A percentile compares a stretch with the other conserved stretches of the same genome.
These are phyloP conservation scores for Luffia ferchaultella DNA, from an alignment of 2,888 invertebrate genomes.

Conservation along the genomic window DNA sequence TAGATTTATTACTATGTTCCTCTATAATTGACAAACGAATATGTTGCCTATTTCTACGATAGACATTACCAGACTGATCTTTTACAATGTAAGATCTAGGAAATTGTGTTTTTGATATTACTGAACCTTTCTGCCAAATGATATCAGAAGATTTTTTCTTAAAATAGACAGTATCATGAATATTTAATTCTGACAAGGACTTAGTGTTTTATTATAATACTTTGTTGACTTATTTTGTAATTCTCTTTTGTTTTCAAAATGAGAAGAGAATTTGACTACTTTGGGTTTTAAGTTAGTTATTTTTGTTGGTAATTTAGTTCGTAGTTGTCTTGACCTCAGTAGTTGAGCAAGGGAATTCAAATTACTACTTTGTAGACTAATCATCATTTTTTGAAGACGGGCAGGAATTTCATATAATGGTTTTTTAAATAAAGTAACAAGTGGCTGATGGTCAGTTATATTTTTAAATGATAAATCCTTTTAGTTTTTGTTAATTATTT, in stretches of 20 bases:
- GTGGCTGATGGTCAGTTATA: too few species aligned
- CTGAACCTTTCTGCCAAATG: not conserved
- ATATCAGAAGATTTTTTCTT: not conserved
- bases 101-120: not conserved
- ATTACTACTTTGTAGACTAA: too few species aligned
- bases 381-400: too few species aligned
- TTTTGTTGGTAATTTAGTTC: constrained; percentile 1
- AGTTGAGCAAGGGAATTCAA: constrained; percentile 3
- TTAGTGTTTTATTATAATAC: not conserved
- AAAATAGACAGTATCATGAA: not conserved
- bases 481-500: too few species aligned
- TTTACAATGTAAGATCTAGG: not conserved
- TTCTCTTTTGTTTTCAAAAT: not conserved
- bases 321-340: constrained; percentile 2
- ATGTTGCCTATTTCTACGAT: too few species aligned
- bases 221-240: not conserved
- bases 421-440: too few species aligned
- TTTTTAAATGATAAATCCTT: too few species aligned
- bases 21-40: too few species aligned
- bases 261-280: not conserved
- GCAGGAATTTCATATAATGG: too few species aligned
- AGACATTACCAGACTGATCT: not conserved
- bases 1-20: too few species aligned
- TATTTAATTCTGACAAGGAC: not conserved
- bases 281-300: not conserved